Evolutionary conservation across 1,140 invertebrate genomes (phyloP), one percentile per base, ranked within the genome.

Genomic region (Argopecten irradians): DNA sequence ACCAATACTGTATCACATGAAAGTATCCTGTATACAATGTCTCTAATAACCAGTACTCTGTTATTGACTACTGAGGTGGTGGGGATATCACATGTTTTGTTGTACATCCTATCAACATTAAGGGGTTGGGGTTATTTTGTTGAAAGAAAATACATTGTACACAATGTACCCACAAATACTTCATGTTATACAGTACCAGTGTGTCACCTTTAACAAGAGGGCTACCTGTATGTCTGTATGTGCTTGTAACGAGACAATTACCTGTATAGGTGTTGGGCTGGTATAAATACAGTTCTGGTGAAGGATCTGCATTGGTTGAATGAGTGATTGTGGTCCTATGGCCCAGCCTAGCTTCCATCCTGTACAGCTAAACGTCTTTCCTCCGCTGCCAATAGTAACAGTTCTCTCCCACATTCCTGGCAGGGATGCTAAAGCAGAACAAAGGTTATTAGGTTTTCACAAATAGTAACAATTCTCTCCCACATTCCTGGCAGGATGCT

Each of bases 331-430:
- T 3, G 94, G 94, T 22, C 92, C 94, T 95, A 99, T 98, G 0
- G 98, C 98, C 99, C 99, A 99, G 13, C 98, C 98, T 9, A 97
- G 97, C 96, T 96, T 93, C 91, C 94, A 95, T 33, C 99, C 99
- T 8, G 99, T 99, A 8, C 98, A 98, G 90, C 98, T 98, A 95
- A 99, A 99, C 0, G 98, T 98, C 96, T 99, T 99, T 0, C 99
- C 99, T 0, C 98, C 98, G 35, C 98, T 99, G 0, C 99, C 98
- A 93, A 99, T 97, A 0, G 99, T 99, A 34, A 99, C 97, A 0
- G 99, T 99, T 85, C 99, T 96, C 88, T 99, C 98, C 97, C 98
- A 99, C 99, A 99, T 99, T 16, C 96, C 98, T 28, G 98, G 98
- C 8, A 99, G 94, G 0, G 98, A 97, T 22, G 98, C 98, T 93